A percentile compares a stretch with the other conserved stretches of the same genome.
phyloP scores from a whole-genome alignment of 2,113 vertebrate species.

The Peromyscus polionotus region DNA sequence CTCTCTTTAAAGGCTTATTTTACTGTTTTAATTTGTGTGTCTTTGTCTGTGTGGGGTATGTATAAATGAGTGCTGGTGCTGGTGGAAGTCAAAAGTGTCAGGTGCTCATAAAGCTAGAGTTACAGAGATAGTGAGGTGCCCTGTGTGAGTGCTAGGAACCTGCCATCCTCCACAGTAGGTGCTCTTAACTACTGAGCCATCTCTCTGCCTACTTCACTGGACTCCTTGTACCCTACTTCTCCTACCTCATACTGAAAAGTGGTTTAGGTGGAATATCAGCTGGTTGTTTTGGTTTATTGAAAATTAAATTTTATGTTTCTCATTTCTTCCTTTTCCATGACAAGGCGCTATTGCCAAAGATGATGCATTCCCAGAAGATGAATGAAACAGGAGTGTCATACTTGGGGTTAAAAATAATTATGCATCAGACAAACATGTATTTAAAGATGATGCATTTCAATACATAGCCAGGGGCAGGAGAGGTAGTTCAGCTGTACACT shows the following conservation, averaged over 20 bases:
- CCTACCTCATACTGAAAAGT: background rate
- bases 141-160: background rate
- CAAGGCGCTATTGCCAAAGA: background rate
- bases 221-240: background rate
- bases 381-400: background rate
- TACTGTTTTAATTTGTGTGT: background rate
- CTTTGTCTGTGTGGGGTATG: background rate
- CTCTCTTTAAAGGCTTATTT: background rate
- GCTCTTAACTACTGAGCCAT: background rate
- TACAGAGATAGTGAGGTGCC: background rate
- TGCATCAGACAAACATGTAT: background rate
- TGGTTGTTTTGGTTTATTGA: background rate
- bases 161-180: background rate
- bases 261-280: background rate
- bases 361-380: background rate
- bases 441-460: background rate
- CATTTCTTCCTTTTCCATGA: background rate
- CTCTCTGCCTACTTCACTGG: background rate
- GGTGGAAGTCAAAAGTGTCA: no score
- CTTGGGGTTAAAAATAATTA: background rate
- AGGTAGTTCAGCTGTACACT: background rate
- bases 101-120: no score
- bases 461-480: no score
- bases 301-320: background rate
- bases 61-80: background rate